A percentile compares a stretch with the other conserved stretches of the same genome.
phyloP scores from a whole-genome alignment of 2,113 vertebrate genomes.

The Tricholaema leucomelas region DNA sequence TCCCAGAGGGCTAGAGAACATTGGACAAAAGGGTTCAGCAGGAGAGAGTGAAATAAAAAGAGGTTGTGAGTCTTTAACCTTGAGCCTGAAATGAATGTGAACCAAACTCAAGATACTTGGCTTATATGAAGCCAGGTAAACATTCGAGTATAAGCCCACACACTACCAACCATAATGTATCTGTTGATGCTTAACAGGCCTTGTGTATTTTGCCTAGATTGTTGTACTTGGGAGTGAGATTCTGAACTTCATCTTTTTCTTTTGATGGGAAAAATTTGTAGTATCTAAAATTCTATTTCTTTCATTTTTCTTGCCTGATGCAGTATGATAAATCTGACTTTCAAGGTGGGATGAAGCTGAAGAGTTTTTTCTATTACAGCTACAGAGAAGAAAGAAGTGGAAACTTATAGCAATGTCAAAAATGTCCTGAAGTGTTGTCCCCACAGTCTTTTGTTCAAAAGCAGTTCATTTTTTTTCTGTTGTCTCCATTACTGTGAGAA shows the following conservation, averaged over 20 bases:
- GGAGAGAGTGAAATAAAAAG: slow-evolving; percentile 98
- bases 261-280: slow-evolving; percentile 19
- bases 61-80: slow-evolving; percentile 98
- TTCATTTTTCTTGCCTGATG: slow-evolving; percentile 57
- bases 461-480: slow-evolving; percentile 77
- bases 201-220: slow-evolving; percentile 38
- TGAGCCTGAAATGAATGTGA: slow-evolving; percentile 90
- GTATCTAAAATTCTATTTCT: slow-evolving; percentile 48
- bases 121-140: slow-evolving; percentile 91
- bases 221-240: slow-evolving; percentile 1
- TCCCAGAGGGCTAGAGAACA: slow-evolving; percentile 99
- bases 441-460: slow-evolving; percentile 82
- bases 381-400: slow-evolving; percentile 79
- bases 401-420: slow-evolving; percentile 77
- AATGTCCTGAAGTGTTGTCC: slow-evolving; percentile 77
- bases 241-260: slow-evolving; percentile 49
- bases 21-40: slow-evolving; percentile 97
- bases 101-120: slow-evolving; percentile 86
- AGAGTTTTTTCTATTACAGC: slow-evolving; percentile 77
- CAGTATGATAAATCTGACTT: slow-evolving; percentile 66
- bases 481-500: slow-evolving; percentile 81
- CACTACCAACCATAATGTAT: slow-evolving; percentile 51
- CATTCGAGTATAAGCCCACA: slow-evolving; percentile 90
- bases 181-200: slow-evolving; percentile 44
- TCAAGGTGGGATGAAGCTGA: slow-evolving; percentile 69